Evolutionary conservation across 1,140 invertebrate species (phyloP).

Genomic region (Penaeus indicus): DNA sequence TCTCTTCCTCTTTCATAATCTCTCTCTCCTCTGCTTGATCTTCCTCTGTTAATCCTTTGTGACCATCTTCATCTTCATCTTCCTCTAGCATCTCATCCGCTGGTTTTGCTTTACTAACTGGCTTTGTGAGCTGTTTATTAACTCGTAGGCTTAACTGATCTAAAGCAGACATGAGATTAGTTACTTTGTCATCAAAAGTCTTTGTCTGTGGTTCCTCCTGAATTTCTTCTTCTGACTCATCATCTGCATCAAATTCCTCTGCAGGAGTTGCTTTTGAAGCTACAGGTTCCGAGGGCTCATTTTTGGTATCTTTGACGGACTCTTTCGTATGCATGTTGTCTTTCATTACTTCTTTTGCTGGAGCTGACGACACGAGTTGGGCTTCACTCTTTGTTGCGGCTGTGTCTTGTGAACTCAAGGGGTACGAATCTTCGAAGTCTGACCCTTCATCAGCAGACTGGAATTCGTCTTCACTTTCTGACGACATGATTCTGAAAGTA

Average conservation of each 20-base stretch:
- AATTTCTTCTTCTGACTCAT: neutral
- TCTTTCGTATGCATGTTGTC: neutral
- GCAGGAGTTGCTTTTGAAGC: neutral
- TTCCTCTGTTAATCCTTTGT: neutral
- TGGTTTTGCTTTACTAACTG: no score
- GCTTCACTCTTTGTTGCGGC: no score
- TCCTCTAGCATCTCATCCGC: no score
- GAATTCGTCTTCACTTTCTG: conserved; percentile 65
- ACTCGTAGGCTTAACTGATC: no score
- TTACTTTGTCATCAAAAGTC: no score
- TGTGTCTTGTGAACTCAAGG: neutral
- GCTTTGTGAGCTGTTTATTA: no score
- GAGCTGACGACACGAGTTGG: no score
- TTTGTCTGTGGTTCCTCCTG: no score
- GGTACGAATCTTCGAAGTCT: conserved; percentile 48
- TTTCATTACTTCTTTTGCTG: neutral
- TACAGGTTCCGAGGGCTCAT: no score
- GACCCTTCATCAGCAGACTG: conserved; percentile 64
- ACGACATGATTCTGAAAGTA: conserved; percentile 60
- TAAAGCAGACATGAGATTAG: no score
- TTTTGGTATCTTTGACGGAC: neutral
- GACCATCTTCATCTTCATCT: neutral
- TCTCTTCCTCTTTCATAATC: neutral
- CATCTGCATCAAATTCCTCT: neutral
- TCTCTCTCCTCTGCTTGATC: neutral